These are phyloP conservation scores for Orussus abietinus DNA, from an alignment of 1,140 invertebrate genomes.

Conservation along the genomic window DNA sequence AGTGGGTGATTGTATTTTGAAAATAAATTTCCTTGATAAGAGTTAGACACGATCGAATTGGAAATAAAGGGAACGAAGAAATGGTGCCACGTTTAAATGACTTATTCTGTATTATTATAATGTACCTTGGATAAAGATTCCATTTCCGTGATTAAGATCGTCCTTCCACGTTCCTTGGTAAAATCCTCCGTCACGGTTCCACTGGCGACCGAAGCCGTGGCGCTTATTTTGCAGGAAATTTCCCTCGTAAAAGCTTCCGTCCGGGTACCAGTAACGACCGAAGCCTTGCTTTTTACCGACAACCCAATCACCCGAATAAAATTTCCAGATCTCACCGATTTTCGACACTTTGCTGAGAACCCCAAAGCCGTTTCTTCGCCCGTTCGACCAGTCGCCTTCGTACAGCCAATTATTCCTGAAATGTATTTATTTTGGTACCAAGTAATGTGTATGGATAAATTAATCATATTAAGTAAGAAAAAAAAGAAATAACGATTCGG, in stretches of 20 bases:
- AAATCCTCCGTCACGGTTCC: slow-evolving; percentile 55
- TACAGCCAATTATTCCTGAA: slow-evolving; percentile 48
- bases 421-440: too few relatives aligned
- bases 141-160: slow-evolving; percentile 43
- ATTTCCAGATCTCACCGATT: slow-evolving; percentile 13
- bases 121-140: slow-evolving; percentile 48
- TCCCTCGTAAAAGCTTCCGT: slow-evolving; percentile 61
- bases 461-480: too few relatives aligned
- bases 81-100: background rate
- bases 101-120: slow-evolving; percentile 31
- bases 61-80: slow-evolving; percentile 22
- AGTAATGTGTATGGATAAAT: too few relatives aligned
- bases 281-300: slow-evolving; percentile 54
- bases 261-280: slow-evolving; percentile 55
- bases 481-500: too few relatives aligned
- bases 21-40: slow-evolving; percentile 7
- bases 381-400: slow-evolving; percentile 53
- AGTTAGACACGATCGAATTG: slow-evolving; percentile 15
- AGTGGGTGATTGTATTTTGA: slow-evolving; percentile 12
- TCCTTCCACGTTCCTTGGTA: slow-evolving; percentile 56
- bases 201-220: slow-evolving; percentile 63
- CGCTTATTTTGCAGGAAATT: slow-evolving; percentile 58
- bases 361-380: slow-evolving; percentile 41
- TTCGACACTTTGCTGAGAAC: slow-evolving; percentile 24
- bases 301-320: slow-evolving; percentile 53